These are phyloP conservation scores for Cyprinodon variegatus DNA, from an alignment of 2,113 vertebrate species.

Conservation along the genomic window DNA sequence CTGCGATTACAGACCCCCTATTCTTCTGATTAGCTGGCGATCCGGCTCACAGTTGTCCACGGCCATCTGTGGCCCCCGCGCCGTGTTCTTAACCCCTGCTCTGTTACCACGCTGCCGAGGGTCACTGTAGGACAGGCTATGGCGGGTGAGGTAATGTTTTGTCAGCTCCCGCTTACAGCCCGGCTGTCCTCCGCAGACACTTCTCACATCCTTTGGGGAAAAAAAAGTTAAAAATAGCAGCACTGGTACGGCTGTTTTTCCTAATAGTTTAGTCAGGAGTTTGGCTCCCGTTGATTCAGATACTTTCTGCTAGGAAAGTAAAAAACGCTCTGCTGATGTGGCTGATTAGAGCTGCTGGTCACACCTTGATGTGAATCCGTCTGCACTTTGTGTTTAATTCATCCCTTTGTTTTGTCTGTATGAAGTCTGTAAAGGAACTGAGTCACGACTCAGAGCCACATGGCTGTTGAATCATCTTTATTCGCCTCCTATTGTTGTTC, in stretches of 20 bases:
- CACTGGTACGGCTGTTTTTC: constrained; percentile 56
- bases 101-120: constrained; percentile 54
- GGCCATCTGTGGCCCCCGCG: constrained; percentile 67
- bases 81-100: constrained; percentile 65
- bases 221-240: constrained; percentile 71
- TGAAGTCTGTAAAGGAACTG: constrained; percentile 25
- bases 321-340: background rate
- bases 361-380: background rate
- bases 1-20: constrained; percentile 59
- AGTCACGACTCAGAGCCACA: constrained; percentile 43
- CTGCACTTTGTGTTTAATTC: constrained; percentile 10
- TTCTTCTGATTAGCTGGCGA: constrained; percentile 61
- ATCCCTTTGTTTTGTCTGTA: constrained; percentile 23
- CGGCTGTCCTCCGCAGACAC: constrained; percentile 50
- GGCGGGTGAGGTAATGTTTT: constrained; percentile 67
- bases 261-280: constrained; percentile 63
- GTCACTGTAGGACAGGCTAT: constrained; percentile 52
- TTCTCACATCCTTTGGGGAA: constrained; percentile 68
- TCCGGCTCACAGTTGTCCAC: constrained; percentile 65
- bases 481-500: constrained; percentile 50
- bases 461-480: constrained; percentile 51
- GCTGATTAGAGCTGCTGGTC: constrained; percentile 18
- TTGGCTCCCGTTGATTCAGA: constrained; percentile 46
- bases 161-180: constrained; percentile 48
- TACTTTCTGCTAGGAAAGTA: constrained; percentile 27